phyloP scores from a whole-genome alignment of 2,113 vertebrate genomes.

The Tachysurus fulvidraco region DNA sequence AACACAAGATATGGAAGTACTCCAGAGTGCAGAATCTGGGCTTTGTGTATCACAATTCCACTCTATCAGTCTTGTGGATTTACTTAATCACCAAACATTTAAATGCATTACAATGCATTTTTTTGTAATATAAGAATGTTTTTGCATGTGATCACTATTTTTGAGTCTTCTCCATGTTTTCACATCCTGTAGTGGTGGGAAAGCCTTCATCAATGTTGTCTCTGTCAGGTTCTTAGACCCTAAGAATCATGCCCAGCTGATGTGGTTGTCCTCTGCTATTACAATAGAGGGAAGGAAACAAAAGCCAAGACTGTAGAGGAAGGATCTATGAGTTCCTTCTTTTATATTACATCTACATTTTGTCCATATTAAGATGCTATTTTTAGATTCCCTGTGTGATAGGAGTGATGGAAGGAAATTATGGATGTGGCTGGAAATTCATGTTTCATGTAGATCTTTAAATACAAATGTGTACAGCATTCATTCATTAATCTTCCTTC shows the following conservation, averaged over 20 bases:
- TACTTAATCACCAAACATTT: not conserved
- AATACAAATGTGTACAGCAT: not conserved
- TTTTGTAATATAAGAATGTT: not conserved
- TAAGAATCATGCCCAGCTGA: not conserved
- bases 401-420: not conserved
- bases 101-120: not conserved
- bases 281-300: constrained; percentile 1
- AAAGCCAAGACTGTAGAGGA: not conserved
- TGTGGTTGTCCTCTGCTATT: too few relatives aligned
- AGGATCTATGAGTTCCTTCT: not conserved
- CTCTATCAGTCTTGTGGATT: not conserved
- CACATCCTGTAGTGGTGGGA: not conserved
- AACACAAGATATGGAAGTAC: constrained; percentile 65
- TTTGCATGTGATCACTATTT: not conserved
- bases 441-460: not conserved
- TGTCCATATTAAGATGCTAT: not conserved
- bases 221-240: not conserved
- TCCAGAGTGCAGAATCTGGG: constrained; percentile 50
- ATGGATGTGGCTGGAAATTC: not conserved
- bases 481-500: not conserved
- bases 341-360: not conserved
- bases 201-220: not conserved
- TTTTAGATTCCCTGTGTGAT: not conserved
- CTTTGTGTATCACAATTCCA: not conserved
- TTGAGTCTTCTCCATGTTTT: not conserved